These are phyloP conservation scores for Athalia circularis DNA, from an alignment of 2,888 invertebrate species.

Conservation along the genomic window DNA sequence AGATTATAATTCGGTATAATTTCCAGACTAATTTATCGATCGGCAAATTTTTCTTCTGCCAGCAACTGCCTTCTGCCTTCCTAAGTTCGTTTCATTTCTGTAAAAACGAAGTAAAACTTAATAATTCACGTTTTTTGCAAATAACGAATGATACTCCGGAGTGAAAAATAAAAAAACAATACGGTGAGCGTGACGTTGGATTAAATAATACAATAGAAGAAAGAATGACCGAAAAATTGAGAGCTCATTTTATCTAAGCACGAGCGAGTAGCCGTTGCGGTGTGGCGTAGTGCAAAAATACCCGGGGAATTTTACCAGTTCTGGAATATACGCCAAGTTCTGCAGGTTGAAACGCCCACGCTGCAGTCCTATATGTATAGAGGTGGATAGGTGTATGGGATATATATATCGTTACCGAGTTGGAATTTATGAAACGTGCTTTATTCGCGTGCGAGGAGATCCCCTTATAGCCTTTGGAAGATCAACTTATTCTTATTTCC, in stretches of 20 bases:
- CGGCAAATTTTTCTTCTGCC: no score
- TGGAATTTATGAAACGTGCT: conserved; percentile 41
- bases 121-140: background rate
- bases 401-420: conserved; percentile 26
- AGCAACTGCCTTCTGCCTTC: no score
- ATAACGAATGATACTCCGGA: background rate
- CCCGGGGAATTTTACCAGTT: conserved; percentile 4
- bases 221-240: conserved; percentile 20
- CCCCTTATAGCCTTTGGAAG: conserved; percentile 16
- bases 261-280: conserved; percentile 30
- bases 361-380: background rate
- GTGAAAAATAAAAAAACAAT: background rate
- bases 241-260: conserved; percentile 27
- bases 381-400: background rate
- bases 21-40: no score
- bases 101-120: no score
- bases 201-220: conserved; percentile 7
- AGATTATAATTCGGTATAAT: no score
- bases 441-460: conserved; percentile 34
- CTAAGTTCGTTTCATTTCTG: no score
- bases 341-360: conserved; percentile 23
- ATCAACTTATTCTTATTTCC: conserved; percentile 22
- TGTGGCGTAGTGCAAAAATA: conserved; percentile 10
- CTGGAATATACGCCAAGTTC: conserved; percentile 14
- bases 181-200: background rate